Evolutionary conservation across 2,797 vertebrate genomes (phyloP).

Genomic region (Falco concolor): DNA sequence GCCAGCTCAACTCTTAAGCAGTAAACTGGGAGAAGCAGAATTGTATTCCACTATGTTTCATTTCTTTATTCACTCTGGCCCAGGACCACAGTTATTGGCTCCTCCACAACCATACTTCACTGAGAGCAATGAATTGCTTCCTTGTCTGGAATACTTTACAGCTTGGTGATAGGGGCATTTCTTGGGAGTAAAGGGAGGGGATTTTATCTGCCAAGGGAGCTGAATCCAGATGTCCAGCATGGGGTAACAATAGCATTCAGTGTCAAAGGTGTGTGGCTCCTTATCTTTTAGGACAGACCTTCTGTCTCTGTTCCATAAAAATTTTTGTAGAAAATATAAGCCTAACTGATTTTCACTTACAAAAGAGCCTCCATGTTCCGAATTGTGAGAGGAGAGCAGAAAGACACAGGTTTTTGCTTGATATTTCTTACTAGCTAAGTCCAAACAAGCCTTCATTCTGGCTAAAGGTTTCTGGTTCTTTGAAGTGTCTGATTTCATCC

Average conservation of each 20-base stretch:
- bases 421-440: background rate
- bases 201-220: background rate
- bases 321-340: background rate
- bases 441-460: background rate
- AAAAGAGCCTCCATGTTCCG: background rate
- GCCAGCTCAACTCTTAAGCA: background rate
- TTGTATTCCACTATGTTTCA: background rate
- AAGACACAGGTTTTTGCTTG: background rate
- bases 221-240: background rate
- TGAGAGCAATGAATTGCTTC: background rate
- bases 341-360: background rate
- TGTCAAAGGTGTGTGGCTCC: background rate
- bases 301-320: background rate
- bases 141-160: background rate
- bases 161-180: background rate
- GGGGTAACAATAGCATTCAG: background rate
- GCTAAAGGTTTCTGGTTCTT: background rate
- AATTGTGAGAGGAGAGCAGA: background rate
- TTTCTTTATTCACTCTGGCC: rapidly evolving
- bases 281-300: background rate
- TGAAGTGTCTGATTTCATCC: background rate
- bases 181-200: background rate
- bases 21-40: background rate
- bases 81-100: background rate
- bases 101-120: background rate